Evolutionary conservation across 2,797 vertebrate species (phyloP).

Genomic region (Austrolebias charrua): DNA sequence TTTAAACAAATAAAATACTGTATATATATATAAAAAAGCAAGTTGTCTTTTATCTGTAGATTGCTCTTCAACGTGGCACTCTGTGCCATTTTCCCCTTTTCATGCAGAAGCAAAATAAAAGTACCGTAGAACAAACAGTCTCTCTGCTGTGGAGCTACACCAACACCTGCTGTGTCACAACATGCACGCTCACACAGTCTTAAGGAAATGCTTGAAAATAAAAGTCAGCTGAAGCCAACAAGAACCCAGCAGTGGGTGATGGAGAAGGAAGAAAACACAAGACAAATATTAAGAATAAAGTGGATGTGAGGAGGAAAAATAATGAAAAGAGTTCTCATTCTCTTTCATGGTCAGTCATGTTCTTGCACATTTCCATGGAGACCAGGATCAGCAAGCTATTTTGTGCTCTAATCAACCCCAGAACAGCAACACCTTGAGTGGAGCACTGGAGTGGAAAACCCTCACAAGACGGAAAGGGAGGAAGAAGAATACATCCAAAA

Average conservation of each 20-base stretch:
- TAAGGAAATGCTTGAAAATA: constrained; percentile 60
- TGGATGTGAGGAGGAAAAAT: constrained; percentile 32
- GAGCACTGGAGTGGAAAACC: constrained; percentile 34
- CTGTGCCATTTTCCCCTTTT: constrained; percentile 57
- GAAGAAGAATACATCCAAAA: constrained; percentile 50
- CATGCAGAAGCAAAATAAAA: constrained; percentile 46
- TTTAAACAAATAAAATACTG: constrained; percentile 39
- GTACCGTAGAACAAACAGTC: constrained; percentile 67
- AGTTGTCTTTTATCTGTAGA: constrained; percentile 46
- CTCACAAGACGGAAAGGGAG: constrained; percentile 43
- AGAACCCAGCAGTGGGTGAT: constrained; percentile 14
- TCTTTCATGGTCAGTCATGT: constrained; percentile 46
- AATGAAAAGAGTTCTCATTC: constrained; percentile 59
- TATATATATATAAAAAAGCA: constrained; percentile 28
- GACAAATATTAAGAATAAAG: neutral
- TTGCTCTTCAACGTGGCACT: constrained; percentile 59
- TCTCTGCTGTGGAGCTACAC: constrained; percentile 64
- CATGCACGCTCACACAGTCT: constrained; percentile 25
- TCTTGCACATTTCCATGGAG: constrained; percentile 55
- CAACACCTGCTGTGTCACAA: constrained; percentile 78
- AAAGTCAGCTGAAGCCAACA: constrained; percentile 56
- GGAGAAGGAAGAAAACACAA: constrained; percentile 19
- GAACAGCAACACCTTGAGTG: constrained; percentile 51
- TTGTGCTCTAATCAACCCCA: constrained; percentile 54
- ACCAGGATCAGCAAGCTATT: constrained; percentile 48